phyloP scores from a whole-genome alignment of 35 echinoderm and acorn worm genomes.

The Anneissia japonica region DNA sequence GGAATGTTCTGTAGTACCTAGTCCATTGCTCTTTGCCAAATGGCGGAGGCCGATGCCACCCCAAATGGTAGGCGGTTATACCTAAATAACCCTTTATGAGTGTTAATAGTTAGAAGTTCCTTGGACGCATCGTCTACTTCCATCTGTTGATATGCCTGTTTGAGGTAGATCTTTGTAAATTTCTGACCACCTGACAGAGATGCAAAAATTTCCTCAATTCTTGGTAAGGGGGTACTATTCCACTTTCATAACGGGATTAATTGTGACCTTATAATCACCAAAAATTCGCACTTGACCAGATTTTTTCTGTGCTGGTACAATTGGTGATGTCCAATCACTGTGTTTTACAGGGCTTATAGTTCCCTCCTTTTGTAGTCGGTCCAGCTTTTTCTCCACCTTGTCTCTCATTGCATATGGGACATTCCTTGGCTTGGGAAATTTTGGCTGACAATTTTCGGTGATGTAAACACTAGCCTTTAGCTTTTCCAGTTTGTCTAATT shows the following conservation, averaged over 20 bases:
- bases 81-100: neutral
- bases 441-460: neutral
- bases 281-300: constrained; percentile 6
- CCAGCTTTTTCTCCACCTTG: constrained; percentile 8
- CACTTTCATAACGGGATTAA: constrained; percentile 24
- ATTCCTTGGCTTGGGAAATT: neutral
- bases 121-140: neutral
- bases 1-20: neutral
- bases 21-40: neutral
- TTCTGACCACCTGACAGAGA: no score
- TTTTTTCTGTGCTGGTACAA: constrained; percentile 9
- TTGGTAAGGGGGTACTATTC: constrained; percentile 33
- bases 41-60: neutral
- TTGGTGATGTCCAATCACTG: constrained; percentile 37
- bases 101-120: neutral
- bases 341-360: constrained; percentile 14
- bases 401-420: neutral
- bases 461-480: neutral
- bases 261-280: constrained; percentile 19
- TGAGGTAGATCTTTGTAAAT: constrained; percentile 2
- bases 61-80: neutral
- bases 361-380: neutral
- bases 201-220: constrained; percentile 40
- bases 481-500: constrained; percentile 3
- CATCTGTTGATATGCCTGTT: constrained; percentile 5